A percentile compares a stretch with the other conserved stretches of the same genome.
phyloP scores from a whole-genome alignment of 2,797 vertebrate genomes.

The Leptodactylus fallax region DNA sequence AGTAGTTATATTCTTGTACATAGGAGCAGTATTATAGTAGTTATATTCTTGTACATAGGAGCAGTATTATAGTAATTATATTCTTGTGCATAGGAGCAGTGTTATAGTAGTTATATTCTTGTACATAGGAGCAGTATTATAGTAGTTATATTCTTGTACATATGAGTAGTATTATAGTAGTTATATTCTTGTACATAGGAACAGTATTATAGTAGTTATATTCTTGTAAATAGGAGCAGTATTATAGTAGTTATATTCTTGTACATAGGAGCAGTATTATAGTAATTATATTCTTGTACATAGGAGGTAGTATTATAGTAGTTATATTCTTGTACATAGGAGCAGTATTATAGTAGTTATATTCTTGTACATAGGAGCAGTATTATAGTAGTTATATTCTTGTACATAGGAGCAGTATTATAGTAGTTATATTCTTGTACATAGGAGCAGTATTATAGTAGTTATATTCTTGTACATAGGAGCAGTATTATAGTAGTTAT shows the following conservation, averaged over 20 bases:
- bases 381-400: constrained; percentile 10
- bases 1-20: constrained; percentile 26
- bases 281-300: constrained; percentile 17
- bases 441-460: constrained; percentile 14
- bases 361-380: constrained; percentile 1
- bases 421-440: constrained; percentile 8
- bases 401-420: constrained; percentile 17
- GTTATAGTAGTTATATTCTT: too few species aligned
- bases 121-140: too few species aligned
- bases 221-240: constrained; percentile 12
- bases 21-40: constrained; percentile 25
- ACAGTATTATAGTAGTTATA: constrained; percentile 1
- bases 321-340: constrained; percentile 19
- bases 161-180: too few species aligned
- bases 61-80: constrained; percentile 24
- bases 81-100: too few species aligned
- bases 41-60: constrained; percentile 1
- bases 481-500: constrained; percentile 7
- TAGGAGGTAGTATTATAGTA: constrained; percentile 18
- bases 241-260: constrained; percentile 22
- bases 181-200: too few species aligned
- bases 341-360: constrained; percentile 26
- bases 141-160: too few species aligned
- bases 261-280: constrained; percentile 7
- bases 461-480: constrained; percentile 7